These are phyloP conservation scores for Semaprochilodus insignis DNA, from an alignment of 2,797 vertebrate species.

Conservation along the genomic window DNA sequence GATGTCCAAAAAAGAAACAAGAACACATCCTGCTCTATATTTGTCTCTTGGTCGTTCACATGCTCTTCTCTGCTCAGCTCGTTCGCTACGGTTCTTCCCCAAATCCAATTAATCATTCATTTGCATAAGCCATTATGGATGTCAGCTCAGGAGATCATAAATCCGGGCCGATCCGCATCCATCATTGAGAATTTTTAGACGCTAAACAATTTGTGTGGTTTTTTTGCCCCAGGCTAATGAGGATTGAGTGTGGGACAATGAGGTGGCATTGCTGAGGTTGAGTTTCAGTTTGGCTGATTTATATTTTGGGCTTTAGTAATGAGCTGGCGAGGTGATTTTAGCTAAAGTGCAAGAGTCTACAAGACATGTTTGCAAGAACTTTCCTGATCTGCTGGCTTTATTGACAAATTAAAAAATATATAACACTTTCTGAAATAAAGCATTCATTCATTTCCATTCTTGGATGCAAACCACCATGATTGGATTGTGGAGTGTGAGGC, in stretches of 20 bases:
- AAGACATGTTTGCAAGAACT: no score
- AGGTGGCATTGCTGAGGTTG: slow-evolving; percentile 39
- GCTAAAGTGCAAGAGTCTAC: no score
- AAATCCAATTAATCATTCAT: slow-evolving; percentile 75
- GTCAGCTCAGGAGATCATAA: slow-evolving; percentile 73
- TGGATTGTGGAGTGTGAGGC: no score
- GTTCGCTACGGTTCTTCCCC: slow-evolving; percentile 62
- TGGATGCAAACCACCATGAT: no score
- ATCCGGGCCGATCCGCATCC: slow-evolving; percentile 73
- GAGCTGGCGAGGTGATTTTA: background rate
- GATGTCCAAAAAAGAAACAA: background rate
- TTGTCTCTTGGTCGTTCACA: slow-evolving; percentile 45
- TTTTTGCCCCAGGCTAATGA: slow-evolving; percentile 73
- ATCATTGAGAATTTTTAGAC: slow-evolving; percentile 70
- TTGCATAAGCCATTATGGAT: slow-evolving; percentile 79
- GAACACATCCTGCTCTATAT: slow-evolving; percentile 16
- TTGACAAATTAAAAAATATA: no score
- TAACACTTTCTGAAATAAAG: no score
- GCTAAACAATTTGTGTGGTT: slow-evolving; percentile 67
- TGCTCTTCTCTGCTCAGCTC: slow-evolving; percentile 58
- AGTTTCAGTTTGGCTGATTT: slow-evolving; percentile 35
- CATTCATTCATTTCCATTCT: no score
- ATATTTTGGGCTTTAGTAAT: slow-evolving; percentile 26
- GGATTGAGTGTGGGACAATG: slow-evolving; percentile 58
- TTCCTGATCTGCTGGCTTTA: no score